Conservation (phyloP, 2,888 invertebrate genomes). For the Neocrepidodera transversa region DNA sequence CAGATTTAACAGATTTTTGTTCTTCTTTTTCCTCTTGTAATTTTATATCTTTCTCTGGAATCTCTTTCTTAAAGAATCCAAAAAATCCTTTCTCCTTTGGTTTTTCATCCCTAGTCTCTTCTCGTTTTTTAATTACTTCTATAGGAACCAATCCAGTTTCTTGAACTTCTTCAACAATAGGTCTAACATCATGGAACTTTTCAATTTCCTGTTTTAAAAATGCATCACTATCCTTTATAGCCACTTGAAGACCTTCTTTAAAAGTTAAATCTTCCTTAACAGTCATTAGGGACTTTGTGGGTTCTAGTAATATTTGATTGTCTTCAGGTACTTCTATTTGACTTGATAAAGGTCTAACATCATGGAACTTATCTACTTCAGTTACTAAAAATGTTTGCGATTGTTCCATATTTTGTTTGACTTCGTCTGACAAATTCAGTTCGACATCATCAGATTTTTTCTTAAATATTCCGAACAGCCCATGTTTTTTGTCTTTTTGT, state of each 20-base stretch:
- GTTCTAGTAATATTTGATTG: neutral
- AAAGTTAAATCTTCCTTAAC: constrained; percentile 1
- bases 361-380: constrained; percentile 44
- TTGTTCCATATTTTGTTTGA: constrained; percentile 36
- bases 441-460: constrained; percentile 8
- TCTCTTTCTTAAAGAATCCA: constrained; percentile 49
- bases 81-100: constrained; percentile 35
- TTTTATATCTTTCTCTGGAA: constrained; percentile 35
- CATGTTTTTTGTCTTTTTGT: constrained; percentile 10
- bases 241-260: constrained; percentile 6
- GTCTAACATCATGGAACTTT: constrained; percentile 39
- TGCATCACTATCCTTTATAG: constrained; percentile 20
- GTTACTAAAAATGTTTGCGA: constrained; percentile 42
- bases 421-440: constrained; percentile 14
- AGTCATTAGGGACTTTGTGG: neutral
- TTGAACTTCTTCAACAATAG: neutral
- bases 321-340: neutral
- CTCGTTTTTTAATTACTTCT: neutral
- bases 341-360: constrained; percentile 30
- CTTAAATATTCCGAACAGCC: neutral
- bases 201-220: constrained; percentile 46
- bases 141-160: neutral
- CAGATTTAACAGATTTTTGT: constrained; percentile 1
- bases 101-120: constrained; percentile 23
- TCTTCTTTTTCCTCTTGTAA: constrained; percentile 4